Evolutionary conservation across 1,140 invertebrate genomes (phyloP).

Genomic region (Ptiloglossa arizonensis): DNA sequence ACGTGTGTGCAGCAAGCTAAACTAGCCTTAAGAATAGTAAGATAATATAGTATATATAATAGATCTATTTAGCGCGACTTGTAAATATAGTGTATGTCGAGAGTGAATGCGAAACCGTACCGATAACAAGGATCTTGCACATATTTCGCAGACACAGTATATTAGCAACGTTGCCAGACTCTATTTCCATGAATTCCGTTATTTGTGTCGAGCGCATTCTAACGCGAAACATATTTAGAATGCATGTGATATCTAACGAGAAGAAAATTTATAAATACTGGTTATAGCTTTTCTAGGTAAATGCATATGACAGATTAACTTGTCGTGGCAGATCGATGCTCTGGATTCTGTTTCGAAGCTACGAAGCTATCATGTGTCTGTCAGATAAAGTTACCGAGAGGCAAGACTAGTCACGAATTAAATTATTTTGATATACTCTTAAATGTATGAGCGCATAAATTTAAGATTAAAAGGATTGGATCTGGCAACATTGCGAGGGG

Average conservation of each 20-base stretch:
- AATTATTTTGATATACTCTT: conserved; percentile 45
- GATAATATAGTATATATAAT: conserved; percentile 76
- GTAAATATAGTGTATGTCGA: conserved; percentile 64
- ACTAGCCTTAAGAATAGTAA: conserved; percentile 79
- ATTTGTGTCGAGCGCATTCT: conserved; percentile 35
- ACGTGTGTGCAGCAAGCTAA: conserved; percentile 78
- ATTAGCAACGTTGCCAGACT: conserved; percentile 60
- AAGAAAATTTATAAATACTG: conserved; percentile 44
- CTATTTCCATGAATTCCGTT: conserved; percentile 42
- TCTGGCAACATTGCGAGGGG: conserved; percentile 53
- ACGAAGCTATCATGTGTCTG: conserved; percentile 30
- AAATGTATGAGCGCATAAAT: conserved; percentile 26
- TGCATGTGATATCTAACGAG: conserved; percentile 44
- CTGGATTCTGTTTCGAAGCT: conserved; percentile 2
- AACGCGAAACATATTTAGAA: conserved; percentile 28
- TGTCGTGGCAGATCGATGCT: conserved; percentile 24
- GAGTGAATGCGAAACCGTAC: conserved; percentile 50
- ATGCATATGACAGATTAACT: conserved; percentile 45
- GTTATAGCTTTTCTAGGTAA: conserved; percentile 51
- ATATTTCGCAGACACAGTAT: conserved; percentile 51
- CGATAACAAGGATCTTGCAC: conserved; percentile 42
- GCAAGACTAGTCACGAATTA: conserved; percentile 38
- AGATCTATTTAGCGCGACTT: conserved; percentile 66
- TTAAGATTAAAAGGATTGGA: conserved; percentile 43
- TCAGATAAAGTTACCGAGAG: conserved; percentile 57